Conservation (phyloP, 1,140 invertebrate species). For the Pentalonia nigronervosa region DNA sequence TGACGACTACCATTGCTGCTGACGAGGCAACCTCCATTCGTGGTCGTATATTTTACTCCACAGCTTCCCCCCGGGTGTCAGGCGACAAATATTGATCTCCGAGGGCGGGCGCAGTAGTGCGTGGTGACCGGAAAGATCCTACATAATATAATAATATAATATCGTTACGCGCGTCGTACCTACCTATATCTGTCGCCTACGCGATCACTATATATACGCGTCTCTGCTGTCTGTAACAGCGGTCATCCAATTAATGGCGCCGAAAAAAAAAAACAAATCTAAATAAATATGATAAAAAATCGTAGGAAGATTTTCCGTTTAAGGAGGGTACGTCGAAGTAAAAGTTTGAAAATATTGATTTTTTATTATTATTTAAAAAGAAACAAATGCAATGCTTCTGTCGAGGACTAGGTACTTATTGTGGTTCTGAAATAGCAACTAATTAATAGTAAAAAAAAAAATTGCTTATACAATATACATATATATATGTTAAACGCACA, state of each 20-base stretch:
- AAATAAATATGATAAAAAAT: not conserved
- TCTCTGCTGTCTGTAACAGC: not conserved
- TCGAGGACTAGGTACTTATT: not conserved
- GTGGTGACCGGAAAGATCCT: conserved; percentile 56
- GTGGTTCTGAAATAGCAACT: not conserved
- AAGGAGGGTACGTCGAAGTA: not conserved
- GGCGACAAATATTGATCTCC: conserved; percentile 53
- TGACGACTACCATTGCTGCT: not conserved
- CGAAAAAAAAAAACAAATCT: conserved; percentile 29
- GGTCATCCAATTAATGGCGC: conserved; percentile 39
- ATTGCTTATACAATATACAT: too few relatives aligned
- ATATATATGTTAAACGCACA: too few relatives aligned
- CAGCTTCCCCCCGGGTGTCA: not conserved
- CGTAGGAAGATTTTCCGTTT: conserved; percentile 39
- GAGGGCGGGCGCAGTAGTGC: conserved; percentile 40
- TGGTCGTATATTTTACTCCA: not conserved
- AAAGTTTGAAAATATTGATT: not conserved
- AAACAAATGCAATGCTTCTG: not conserved
- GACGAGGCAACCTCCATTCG: not conserved
- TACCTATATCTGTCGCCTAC: conserved; percentile 28
- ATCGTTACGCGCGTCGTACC: not conserved
- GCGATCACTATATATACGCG: not conserved
- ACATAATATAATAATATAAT: conserved; percentile 36
- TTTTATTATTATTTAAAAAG: not conserved
- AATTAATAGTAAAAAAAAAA: too few relatives aligned